Evolutionary conservation across 1,140 invertebrate genomes (phyloP).

Genomic region (Drosophila mojavensis): DNA sequence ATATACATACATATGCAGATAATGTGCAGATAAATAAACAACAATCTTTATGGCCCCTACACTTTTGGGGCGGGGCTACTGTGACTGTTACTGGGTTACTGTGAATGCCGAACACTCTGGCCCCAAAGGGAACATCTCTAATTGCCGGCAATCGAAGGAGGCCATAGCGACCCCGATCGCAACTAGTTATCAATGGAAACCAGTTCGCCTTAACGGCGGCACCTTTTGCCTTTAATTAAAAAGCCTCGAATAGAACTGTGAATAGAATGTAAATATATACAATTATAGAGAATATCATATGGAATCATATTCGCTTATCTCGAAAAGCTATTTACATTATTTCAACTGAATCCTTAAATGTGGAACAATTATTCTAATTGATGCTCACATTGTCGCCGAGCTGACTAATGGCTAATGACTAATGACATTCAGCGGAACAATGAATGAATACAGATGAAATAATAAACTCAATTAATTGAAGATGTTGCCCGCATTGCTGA

Average conservation of each 20-base stretch:
- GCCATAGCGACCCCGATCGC: neutral
- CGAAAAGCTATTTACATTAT: no score
- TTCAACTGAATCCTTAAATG: neutral
- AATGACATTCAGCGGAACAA: neutral
- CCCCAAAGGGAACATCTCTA: constrained; percentile 11
- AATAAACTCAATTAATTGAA: neutral
- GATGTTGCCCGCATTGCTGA: neutral
- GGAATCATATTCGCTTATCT: no score
- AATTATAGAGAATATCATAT: no score
- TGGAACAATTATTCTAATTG: neutral
- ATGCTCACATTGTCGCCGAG: no score
- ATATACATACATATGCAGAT: constrained; percentile 24
- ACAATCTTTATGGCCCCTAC: constrained; percentile 51
- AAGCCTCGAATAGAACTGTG: no score
- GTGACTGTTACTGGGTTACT: no score
- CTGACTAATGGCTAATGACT: no score
- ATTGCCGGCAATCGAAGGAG: neutral
- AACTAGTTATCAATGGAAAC: neutral
- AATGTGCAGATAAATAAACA: constrained; percentile 57
- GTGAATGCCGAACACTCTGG: constrained; percentile 11
- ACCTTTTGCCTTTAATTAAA: neutral
- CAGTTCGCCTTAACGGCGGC: neutral
- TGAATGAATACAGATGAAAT: neutral
- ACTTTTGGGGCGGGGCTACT: constrained; percentile 29
- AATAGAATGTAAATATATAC: no score